Percentiles rank a stretch among this genome's conserved stretches.
phyloP scores from a whole-genome alignment of 1,140 invertebrate genomes.

The Leptopilina clavipes region DNA sequence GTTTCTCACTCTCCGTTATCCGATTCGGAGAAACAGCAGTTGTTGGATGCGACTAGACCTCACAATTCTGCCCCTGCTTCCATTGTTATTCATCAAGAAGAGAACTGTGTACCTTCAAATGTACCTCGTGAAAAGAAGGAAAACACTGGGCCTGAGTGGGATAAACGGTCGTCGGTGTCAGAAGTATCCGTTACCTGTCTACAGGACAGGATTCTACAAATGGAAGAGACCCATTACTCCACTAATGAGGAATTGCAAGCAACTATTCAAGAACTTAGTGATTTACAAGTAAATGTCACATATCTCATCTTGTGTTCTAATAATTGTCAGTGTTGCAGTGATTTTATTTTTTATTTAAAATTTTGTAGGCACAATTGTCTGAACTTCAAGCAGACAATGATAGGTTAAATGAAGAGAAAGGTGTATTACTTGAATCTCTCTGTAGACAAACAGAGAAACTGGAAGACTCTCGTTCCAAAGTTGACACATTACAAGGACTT shows the following conservation, averaged over 20 bases:
- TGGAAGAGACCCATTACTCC: constrained; percentile 79
- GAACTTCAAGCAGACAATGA: constrained; percentile 93
- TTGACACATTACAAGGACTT: constrained; percentile 83
- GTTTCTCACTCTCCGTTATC: constrained; percentile 86
- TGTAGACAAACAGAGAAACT: constrained; percentile 93
- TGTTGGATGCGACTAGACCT: constrained; percentile 81
- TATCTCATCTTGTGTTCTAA: background rate
- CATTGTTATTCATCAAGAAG: constrained; percentile 74
- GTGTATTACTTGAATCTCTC: constrained; percentile 90
- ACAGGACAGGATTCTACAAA: constrained; percentile 92
- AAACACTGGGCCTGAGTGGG: constrained; percentile 87
- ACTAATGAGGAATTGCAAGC: constrained; percentile 97
- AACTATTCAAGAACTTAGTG: constrained; percentile 92
- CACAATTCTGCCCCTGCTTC: constrained; percentile 80
- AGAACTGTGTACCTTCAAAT: constrained; percentile 60
- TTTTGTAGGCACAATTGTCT: constrained; percentile 80
- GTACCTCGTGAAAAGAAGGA: constrained; percentile 78
- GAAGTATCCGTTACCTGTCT: constrained; percentile 94
- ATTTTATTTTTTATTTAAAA: constrained; percentile 7
- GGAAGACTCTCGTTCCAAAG: constrained; percentile 86
- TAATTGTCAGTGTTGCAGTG: background rate
- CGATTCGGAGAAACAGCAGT: constrained; percentile 87
- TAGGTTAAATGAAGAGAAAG: constrained; percentile 89
- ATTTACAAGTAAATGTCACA: constrained; percentile 79
- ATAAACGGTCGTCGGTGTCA: constrained; percentile 89